Conservation (phyloP, 2,113 vertebrate species). For the Erythrocercus mccallii region DNA sequence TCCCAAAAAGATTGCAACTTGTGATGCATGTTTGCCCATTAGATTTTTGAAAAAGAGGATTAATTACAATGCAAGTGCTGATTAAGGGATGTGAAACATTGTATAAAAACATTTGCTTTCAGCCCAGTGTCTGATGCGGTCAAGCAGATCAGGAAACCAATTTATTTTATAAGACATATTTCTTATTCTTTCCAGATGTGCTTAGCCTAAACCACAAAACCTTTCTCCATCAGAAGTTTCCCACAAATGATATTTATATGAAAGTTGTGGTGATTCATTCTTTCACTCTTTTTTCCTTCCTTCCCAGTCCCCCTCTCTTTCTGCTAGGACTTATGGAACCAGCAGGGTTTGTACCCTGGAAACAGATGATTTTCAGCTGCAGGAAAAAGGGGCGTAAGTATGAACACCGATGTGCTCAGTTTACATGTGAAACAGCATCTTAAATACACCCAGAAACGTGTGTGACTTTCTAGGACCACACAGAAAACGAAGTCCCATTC, state of each 20-base stretch:
- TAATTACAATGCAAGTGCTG: neutral
- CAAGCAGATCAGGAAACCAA: neutral
- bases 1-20: neutral
- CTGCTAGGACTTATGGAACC: rapidly evolving
- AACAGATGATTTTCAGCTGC: neutral
- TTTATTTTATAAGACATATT: neutral
- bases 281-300: neutral
- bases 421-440: neutral
- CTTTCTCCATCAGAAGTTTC: neutral
- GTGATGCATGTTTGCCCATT: neutral
- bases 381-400: neutral
- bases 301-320: too few relatives aligned
- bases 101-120: neutral
- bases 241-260: neutral
- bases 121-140: neutral
- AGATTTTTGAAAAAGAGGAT: neutral
- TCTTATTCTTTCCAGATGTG: neutral
- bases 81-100: neutral
- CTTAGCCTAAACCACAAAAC: neutral
- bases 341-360: neutral
- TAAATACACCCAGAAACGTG: neutral
- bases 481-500: rapidly evolving
- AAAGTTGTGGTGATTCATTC: neutral
- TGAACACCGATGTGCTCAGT: neutral
- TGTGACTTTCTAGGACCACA: neutral